Evolutionary conservation across 2,113 vertebrate species (phyloP).

Genomic region (Guaruba guarouba): DNA sequence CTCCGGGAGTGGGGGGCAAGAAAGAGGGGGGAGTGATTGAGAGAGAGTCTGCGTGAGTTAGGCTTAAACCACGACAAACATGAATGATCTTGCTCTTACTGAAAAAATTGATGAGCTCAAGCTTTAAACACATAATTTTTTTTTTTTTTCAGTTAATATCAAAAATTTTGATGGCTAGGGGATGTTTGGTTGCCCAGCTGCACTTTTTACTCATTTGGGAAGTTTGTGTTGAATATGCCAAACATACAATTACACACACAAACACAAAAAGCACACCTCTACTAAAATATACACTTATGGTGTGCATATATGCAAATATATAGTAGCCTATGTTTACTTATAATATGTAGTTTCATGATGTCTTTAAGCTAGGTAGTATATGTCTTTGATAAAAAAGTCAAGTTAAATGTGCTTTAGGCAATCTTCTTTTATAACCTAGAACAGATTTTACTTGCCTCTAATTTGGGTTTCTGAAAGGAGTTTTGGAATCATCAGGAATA

Average conservation of each 20-base stretch:
- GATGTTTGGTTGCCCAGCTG: background rate
- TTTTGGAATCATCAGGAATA: background rate
- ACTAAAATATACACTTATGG: background rate
- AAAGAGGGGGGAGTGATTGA: too few relatives aligned
- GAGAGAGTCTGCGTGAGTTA: too few relatives aligned
- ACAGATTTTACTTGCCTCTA: background rate
- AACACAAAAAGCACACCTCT: background rate
- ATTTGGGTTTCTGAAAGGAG: background rate
- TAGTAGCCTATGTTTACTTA: background rate
- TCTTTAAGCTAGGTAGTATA: background rate
- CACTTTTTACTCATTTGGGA: background rate
- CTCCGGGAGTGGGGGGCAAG: too few relatives aligned
- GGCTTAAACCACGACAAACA: background rate
- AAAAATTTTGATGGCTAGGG: background rate
- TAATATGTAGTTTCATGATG: background rate
- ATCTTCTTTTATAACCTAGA: background rate
- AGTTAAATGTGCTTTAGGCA: background rate
- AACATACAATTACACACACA: background rate
- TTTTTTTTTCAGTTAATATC: background rate
- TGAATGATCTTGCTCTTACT: background rate
- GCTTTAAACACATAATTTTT: background rate
- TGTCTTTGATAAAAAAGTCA: background rate
- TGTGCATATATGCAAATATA: background rate
- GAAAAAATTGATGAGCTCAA: background rate
- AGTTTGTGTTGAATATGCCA: background rate